Evolutionary conservation across 1,140 invertebrate genomes (phyloP), one percentile per base, ranked within the genome.

Genomic region (Drosophila lacertosa): DNA sequence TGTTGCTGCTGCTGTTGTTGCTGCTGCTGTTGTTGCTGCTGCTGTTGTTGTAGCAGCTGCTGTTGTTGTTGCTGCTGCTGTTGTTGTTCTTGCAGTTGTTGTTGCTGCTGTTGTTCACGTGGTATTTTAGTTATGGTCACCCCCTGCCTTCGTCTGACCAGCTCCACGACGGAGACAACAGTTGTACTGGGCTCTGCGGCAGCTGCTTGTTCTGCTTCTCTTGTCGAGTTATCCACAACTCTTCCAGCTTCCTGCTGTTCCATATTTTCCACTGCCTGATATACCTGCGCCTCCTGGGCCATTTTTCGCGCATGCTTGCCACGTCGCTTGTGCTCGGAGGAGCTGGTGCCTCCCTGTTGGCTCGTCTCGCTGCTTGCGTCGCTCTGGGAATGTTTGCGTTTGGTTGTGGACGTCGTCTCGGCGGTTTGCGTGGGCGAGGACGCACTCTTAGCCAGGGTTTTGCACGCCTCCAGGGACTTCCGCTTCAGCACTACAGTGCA

Each of bases 91-190:
- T 42, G 35, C 32, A 1, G 22, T 20, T 9, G 32, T 20, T 16
- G 13, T 5, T 55, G 6, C 22, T 83, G 64, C 11, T 83, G 76
- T 9, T 86, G 64, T 5, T 86, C 73, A 7, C 73, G 47, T 6
- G 89, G 58, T 45, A 90, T 80, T 48, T 90, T 90, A n/a, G 86
- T 90, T 24, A 90, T 90, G 15, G 89, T 90, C 4, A 90, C 89
- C 1, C 89, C 84, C 24, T 89, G 81, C 1, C 89, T 82, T 13
- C 79, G 62, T 37, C 69, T 69, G 1, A 90, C 84, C 29, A 90
- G 35, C 24, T 89, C 86, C 54, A 90, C 84, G 3, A 86, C 74
- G 4, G 84, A 80, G n/a, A 74, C 77, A 4, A 88, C 69, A 0
- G 67, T 33, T 11, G 57, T 32, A 29, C 6, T 47, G 4, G 42